A percentile compares a stretch with the other conserved stretches of the same genome.
Conservation (phyloP, 2,888 invertebrate species). For the Eumerus sabulonum region DNA sequence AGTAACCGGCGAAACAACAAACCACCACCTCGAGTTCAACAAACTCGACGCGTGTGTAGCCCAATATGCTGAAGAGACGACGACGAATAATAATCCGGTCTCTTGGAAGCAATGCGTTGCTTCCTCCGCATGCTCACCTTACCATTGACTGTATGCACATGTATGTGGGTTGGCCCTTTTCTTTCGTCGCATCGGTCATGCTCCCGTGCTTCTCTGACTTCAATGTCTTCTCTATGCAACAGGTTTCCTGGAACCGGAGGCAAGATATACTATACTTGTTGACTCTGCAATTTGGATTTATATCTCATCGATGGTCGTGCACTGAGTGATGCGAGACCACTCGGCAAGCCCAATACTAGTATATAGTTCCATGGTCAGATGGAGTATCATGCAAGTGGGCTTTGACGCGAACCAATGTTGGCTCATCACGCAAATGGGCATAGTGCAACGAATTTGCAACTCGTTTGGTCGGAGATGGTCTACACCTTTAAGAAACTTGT, state of each 20-base stretch:
- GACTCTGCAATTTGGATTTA: slow-evolving; percentile 30
- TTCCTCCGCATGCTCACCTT: too few species aligned
- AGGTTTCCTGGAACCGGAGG: slow-evolving; percentile 35
- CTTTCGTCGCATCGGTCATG: slow-evolving; percentile 49
- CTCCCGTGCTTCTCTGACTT: slow-evolving; percentile 35
- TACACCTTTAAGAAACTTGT: slow-evolving; percentile 49
- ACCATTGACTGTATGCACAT: background rate
- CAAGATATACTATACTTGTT: slow-evolving; percentile 44
- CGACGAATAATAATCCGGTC: slow-evolving; percentile 45
- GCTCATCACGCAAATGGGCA: slow-evolving; percentile 41
- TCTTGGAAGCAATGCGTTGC: slow-evolving; percentile 25
- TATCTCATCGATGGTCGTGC: slow-evolving; percentile 12
- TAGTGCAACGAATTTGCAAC: slow-evolving; percentile 59
- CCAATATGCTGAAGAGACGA: slow-evolving; percentile 53
- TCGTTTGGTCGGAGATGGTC: slow-evolving; percentile 29
- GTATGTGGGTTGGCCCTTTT: slow-evolving; percentile 53
- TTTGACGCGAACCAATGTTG: slow-evolving; percentile 25
- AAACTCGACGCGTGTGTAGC: slow-evolving; percentile 48
- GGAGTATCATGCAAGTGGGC: slow-evolving; percentile 4
- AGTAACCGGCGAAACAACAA: slow-evolving; percentile 24
- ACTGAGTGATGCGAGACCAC: slow-evolving; percentile 5
- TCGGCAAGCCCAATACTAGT: slow-evolving; percentile 45
- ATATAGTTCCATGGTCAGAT: slow-evolving; percentile 34
- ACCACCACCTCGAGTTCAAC: slow-evolving; percentile 60
- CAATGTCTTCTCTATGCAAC: slow-evolving; percentile 28